Base-by-base conservation (phyloP, 1,140 invertebrate species). In the Drosophila micromelanica region DNA sequence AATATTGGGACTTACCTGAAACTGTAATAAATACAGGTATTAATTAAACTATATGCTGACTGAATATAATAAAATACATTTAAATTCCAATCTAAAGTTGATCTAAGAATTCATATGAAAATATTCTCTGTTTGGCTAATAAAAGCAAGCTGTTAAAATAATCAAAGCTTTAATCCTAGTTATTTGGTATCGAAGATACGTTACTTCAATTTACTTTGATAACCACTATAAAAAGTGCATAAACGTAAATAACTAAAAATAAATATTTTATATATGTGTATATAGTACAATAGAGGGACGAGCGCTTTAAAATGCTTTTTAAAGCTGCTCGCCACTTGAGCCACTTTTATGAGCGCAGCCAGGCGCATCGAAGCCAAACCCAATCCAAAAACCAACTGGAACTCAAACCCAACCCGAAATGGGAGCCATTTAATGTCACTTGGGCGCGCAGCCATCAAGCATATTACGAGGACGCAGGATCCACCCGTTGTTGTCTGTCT, bases 381-480 rank as follows among this genome's bases (percentile, higher is more conserved):
- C 51, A 45, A 51, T 30, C 43, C 37, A 40, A 32, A 30, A 30
- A 3, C n/a, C 40, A 51, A 23, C 43, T 30, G n/a, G 3, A 48
- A 35, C 30, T 15, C 48, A 55, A 63, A 63, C 59, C 46, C 67
- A 48, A 74, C 12, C 70, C 70, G 51, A 74, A 80, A 80, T 76
- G 72, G 82, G 64, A 70, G 76, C 79, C 84, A 84, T 87, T 87
- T 87, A 87, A 89, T 89, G 84, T 89, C 84, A 84, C 79, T 82
- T 84, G 79, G 76, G 79, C 79, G 80, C 72, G 76, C 73, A 87
- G 49, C 79, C 79, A 89, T 87, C 84, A 87, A 89, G 82, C 84
- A 87, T 84, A 79, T 79, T 79, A 79, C 60, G 77, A 79, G 68
- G 59, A 73, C 63, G 76, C 45, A 73, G 27, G 27, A 27, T 27